Evolutionary conservation across 2,797 vertebrate species (phyloP).

Genomic region (Syndactyla subalaris): DNA sequence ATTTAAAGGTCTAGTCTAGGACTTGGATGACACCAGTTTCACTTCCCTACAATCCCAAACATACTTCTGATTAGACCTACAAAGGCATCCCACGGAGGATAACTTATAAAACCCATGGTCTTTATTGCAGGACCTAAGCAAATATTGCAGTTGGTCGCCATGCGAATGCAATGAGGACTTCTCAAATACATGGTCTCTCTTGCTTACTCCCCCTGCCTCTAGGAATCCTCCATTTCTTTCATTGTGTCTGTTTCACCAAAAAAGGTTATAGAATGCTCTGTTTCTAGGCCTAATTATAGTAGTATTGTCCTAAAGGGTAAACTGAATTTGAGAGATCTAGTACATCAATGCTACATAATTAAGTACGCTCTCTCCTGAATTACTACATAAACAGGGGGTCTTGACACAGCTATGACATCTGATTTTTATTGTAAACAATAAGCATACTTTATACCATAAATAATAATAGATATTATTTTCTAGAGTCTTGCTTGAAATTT

Average conservation of each 20-base stretch:
- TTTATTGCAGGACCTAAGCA: neutral
- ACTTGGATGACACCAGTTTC: neutral
- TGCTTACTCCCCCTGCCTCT: neutral
- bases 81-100: neutral
- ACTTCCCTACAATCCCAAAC: neutral
- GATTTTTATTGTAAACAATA: neutral
- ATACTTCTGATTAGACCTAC: neutral
- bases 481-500: neutral
- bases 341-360: neutral
- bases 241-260: neutral
- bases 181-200: fast-evolving
- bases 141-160: neutral
- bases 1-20: neutral
- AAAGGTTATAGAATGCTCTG: neutral
- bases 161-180: neutral
- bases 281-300: neutral
- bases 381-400: fast-evolving
- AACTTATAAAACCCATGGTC: neutral
- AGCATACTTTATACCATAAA: neutral
- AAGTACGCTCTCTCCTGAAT: neutral
- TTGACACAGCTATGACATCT: neutral
- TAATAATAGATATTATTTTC: neutral
- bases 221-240: neutral
- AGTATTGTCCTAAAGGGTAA: neutral
- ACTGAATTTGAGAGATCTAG: neutral